These are phyloP conservation scores for Dasypolia templi DNA, from an alignment of 2,888 invertebrate genomes.

Conservation along the genomic window DNA sequence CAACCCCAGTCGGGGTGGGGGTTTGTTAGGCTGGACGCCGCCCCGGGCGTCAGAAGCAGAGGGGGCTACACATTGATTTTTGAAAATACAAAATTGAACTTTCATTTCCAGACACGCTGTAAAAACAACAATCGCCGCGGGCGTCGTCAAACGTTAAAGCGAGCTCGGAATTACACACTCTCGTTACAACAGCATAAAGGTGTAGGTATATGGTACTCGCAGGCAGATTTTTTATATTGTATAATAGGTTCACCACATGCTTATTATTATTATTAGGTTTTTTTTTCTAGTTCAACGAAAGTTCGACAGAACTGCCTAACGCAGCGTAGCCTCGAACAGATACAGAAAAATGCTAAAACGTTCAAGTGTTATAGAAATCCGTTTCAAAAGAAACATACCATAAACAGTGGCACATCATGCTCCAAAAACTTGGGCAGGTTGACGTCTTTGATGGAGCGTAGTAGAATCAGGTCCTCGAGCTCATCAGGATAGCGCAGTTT, in stretches of 20 bases:
- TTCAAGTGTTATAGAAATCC: not conserved
- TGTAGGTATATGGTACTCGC: not conserved
- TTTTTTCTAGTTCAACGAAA: not conserved
- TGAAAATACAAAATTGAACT: constrained; percentile 56
- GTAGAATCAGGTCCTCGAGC: constrained; percentile 95
- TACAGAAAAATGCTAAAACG: not conserved
- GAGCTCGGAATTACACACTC: constrained; percentile 17
- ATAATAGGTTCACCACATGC: not conserved
- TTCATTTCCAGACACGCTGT: constrained; percentile 52
- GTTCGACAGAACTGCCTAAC: too few species aligned
- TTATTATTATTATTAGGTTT: too few species aligned
- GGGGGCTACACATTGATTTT: constrained; percentile 49
- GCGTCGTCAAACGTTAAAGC: constrained; percentile 17
- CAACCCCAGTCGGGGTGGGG: constrained; percentile 20
- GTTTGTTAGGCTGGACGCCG: constrained; percentile 41
- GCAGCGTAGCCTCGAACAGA: not conserved
- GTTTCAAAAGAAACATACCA: constrained; percentile 84
- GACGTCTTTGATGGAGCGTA: constrained; percentile 98
- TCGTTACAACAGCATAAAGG: constrained; percentile 8
- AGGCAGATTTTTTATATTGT: constrained; percentile 7
- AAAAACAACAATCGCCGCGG: constrained; percentile 36
- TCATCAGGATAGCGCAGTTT: constrained; percentile 97
- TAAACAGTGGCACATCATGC: constrained; percentile 96
- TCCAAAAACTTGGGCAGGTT: constrained; percentile 98
- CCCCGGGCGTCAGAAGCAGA: constrained; percentile 33